A percentile compares a stretch with the other conserved stretches of the same genome.
phyloP scores from a whole-genome alignment of 1,140 invertebrate species.

The Onthophagus taurus region DNA sequence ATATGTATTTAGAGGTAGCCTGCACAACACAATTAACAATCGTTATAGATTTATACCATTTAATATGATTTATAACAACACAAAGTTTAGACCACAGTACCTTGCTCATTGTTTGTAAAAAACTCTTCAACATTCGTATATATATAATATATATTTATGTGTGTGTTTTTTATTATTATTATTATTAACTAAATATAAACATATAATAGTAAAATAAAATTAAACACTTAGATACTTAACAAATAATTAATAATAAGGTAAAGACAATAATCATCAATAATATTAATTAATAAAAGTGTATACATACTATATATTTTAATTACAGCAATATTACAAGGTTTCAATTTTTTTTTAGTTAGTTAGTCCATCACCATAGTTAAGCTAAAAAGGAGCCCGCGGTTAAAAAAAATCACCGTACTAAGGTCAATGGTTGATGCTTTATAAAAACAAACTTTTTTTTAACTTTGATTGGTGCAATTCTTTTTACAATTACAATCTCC shows the following conservation, averaged over 20 bases:
- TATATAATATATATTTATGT: conserved; percentile 18
- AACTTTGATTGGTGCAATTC: background rate
- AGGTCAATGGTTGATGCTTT: background rate
- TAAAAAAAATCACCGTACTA: background rate
- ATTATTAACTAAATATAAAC: background rate
- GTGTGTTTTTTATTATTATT: conserved; percentile 1
- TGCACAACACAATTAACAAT: conserved; percentile 23
- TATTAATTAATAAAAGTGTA: conserved; percentile 15
- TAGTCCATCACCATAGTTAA: conserved; percentile 34
- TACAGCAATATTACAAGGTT: conserved; percentile 31
- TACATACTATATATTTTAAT: conserved; percentile 10
- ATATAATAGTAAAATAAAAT: conserved; percentile 8
- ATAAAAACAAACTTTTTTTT: conserved; percentile 5
- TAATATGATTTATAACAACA: conserved; percentile 25
- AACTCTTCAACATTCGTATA: conserved; percentile 21
- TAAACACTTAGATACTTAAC: background rate
- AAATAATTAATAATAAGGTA: background rate
- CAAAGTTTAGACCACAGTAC: conserved; percentile 33
- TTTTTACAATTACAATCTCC: background rate
- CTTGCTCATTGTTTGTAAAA: conserved; percentile 22
- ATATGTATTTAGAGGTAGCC: conserved; percentile 22
- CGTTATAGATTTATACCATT: conserved; percentile 14
- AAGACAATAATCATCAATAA: background rate
- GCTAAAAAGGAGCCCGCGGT: conserved; percentile 19
- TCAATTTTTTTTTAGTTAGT: no score